Evolutionary conservation across 2,797 vertebrate genomes (phyloP), one percentile per base, ranked within the genome.

Genomic region (Lemur catta): DNA sequence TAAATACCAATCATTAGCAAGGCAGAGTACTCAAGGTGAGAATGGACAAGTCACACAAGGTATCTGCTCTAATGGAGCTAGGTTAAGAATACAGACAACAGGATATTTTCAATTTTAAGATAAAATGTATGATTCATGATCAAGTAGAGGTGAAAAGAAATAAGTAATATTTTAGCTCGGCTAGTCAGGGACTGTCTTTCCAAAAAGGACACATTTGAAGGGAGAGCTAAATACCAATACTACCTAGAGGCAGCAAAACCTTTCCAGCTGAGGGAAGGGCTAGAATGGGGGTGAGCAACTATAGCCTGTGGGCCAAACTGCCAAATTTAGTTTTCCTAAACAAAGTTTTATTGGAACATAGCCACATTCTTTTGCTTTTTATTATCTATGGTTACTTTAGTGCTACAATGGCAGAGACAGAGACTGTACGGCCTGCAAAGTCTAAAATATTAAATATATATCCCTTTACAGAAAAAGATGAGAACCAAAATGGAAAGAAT

Each of bases 401-500:
- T 11, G 13, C 35, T 79, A 88, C 3, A 61, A 61, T 11, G 46
- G 30, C n/a, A 89, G 6, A 93, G 17, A 79, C 33, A 80, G 52
- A 90, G 38, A 84, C n/a, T 35, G 12, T 18, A 92, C 1, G 12
- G 26, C 52, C 35, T 28, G 28, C 57, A 59, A 90, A 67, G n/a
- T 43, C 43, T 82, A 55, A 86, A 91, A 41, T 48, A 81, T 55
- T 74, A 67, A 75, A 50, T 48, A 57, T 35, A 41, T 50, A 43
- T 50, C 24, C n/a, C n/a, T 89, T 94, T 38, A 72, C 3, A 89
- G 41, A 9, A 81, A 35, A 57, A 69, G 33, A 48, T 71, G 43
- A 94, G 33, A 90, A 80, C 26, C 82, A 76, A 89, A 82, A 79
- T 71, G 26, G 69, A 76, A 89, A 76, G 22, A 81, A 95, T 90